These are phyloP conservation scores for Mylabris sibirica DNA, from an alignment of 2,888 invertebrate genomes.

Conservation along the genomic window DNA sequence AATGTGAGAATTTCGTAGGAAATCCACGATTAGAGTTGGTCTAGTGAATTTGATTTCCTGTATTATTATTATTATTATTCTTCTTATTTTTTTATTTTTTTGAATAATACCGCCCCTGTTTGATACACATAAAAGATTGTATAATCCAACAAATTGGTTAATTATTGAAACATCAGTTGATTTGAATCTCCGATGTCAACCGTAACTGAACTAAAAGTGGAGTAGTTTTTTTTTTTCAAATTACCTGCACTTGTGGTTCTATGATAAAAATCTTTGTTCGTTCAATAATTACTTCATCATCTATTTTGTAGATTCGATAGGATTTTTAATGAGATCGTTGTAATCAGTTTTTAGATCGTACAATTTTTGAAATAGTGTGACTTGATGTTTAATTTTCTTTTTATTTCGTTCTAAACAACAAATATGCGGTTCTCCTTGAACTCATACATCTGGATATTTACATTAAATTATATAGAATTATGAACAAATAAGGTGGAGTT, in stretches of 20 bases:
- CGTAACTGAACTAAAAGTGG: not conserved
- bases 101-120: slow-evolving; percentile 28
- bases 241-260: not conserved
- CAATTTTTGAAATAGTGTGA: slow-evolving; percentile 12
- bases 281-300: slow-evolving; percentile 15
- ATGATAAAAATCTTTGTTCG: slow-evolving; percentile 14
- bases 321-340: not conserved
- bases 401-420: not conserved
- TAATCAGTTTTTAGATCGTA: slow-evolving; percentile 13
- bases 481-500: slow-evolving; percentile 27
- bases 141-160: slow-evolving; percentile 26
- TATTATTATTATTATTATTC: slow-evolving; percentile 34
- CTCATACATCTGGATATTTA: slow-evolving; percentile 28
- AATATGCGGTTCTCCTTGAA: slow-evolving; percentile 33
- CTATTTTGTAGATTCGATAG: not conserved
- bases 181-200: slow-evolving; percentile 21
- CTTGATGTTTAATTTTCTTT: not conserved
- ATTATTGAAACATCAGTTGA: slow-evolving; percentile 20
- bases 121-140: slow-evolving; percentile 7
- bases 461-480: slow-evolving; percentile 35
- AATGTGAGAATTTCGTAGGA: slow-evolving; percentile 40
- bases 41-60: slow-evolving; percentile 29
- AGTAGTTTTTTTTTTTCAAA: no score
- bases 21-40: slow-evolving; percentile 44
- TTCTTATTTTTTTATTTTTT: slow-evolving; percentile 40